Conservation (phyloP, 2,888 invertebrate species). For the Lycophotia porphyrea region DNA sequence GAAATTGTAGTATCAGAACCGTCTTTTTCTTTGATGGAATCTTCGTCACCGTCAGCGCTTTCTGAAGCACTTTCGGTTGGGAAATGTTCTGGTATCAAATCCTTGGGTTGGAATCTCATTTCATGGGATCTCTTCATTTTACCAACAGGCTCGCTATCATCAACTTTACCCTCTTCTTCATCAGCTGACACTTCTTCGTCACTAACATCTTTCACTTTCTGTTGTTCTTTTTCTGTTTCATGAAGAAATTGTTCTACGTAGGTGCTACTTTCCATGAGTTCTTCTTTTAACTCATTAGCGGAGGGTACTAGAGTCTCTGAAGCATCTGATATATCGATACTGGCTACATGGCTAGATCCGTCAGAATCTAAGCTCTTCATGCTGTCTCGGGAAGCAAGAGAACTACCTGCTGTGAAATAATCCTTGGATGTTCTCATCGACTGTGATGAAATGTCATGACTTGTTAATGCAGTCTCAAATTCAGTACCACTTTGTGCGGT, state of each 20-base stretch:
- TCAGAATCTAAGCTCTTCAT: constrained; percentile 97
- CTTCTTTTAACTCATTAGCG: constrained; percentile 94
- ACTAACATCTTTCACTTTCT: constrained; percentile 86
- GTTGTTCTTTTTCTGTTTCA: constrained; percentile 81
- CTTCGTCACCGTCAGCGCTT: constrained; percentile 84
- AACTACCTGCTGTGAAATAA: constrained; percentile 96
- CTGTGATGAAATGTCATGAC: constrained; percentile 93
- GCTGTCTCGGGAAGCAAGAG: constrained; percentile 96
- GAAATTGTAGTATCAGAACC: constrained; percentile 87
- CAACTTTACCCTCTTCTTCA: constrained; percentile 88
- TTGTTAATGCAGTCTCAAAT: constrained; percentile 96
- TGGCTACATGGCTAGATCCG: constrained; percentile 96
- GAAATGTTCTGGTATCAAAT: constrained; percentile 88
- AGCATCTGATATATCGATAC: constrained; percentile 97
- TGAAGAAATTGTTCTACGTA: constrained; percentile 89
- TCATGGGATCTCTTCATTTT: constrained; percentile 97
- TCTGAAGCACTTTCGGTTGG: constrained; percentile 83
- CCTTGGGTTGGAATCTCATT: constrained; percentile 95
- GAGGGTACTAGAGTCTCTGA: constrained; percentile 98
- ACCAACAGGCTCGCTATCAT: constrained; percentile 90
- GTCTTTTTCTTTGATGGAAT: constrained; percentile 84
- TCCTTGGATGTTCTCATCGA: constrained; percentile 95
- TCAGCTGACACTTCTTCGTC: constrained; percentile 90
- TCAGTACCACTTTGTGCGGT: constrained; percentile 95
- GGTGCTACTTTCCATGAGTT: constrained; percentile 92